A percentile compares a stretch with the other conserved stretches of the same genome.
Conservation (phyloP, 2,888 invertebrate genomes). For the Ptychoptera albimana region DNA sequence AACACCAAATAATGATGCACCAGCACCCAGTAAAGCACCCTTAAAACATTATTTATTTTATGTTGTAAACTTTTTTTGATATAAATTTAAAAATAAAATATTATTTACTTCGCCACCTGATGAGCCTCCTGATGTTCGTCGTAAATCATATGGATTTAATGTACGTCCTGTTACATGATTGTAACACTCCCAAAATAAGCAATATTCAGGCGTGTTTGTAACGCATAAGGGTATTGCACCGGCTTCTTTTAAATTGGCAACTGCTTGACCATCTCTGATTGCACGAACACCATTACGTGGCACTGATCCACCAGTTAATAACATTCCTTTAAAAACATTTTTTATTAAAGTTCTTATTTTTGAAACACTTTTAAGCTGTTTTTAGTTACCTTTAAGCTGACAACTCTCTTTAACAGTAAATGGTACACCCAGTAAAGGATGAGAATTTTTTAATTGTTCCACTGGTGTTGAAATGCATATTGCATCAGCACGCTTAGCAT, state of each 20-base stretch:
- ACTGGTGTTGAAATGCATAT: slow-evolving; percentile 15
- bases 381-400: slow-evolving; percentile 45
- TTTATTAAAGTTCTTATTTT: too few relatives aligned
- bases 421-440: slow-evolving; percentile 66
- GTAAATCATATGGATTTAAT: slow-evolving; percentile 66
- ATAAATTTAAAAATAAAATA: background rate
- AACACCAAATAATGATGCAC: slow-evolving; percentile 60
- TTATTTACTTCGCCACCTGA: slow-evolving; percentile 66
- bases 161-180: slow-evolving; percentile 66
- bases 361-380: too few relatives aligned
- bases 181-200: slow-evolving; percentile 73
- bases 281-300: slow-evolving; percentile 36
- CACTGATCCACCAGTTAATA: slow-evolving; percentile 49
- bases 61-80: too few relatives aligned
- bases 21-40: slow-evolving; percentile 56
- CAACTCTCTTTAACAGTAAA: slow-evolving; percentile 71
- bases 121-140: slow-evolving; percentile 66
- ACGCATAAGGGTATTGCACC: slow-evolving; percentile 70
- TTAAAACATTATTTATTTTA: slow-evolving; percentile 18
- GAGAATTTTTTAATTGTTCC: slow-evolving; percentile 30
- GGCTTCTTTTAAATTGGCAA: slow-evolving; percentile 43
- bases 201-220: slow-evolving; percentile 77
- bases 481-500: slow-evolving; percentile 43
- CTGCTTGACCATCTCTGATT: slow-evolving; percentile 47
- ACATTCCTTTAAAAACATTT: slow-evolving; percentile 38